phyloP scores from a whole-genome alignment of 2,797 vertebrate genomes.

The Lepilemur ruficaudatus region DNA sequence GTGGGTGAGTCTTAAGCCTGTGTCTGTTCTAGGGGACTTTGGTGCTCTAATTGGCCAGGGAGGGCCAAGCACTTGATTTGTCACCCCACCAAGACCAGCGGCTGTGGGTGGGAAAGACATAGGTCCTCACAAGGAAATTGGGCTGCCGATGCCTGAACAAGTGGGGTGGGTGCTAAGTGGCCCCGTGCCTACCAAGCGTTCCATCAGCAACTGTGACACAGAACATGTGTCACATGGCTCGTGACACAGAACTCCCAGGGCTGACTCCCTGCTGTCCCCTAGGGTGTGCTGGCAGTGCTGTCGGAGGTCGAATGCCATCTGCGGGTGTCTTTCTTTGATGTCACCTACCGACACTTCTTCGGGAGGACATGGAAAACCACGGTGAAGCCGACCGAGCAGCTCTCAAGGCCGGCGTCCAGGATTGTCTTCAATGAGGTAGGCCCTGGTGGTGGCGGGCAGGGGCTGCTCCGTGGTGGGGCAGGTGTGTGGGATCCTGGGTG shows the following conservation, averaged over 20 bases:
- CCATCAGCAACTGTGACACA: rapidly evolving
- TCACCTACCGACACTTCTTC: conserved; percentile 91
- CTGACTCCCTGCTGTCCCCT: background rate
- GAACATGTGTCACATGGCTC: too few species aligned
- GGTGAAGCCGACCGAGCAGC: conserved; percentile 72
- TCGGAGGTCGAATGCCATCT: conserved; percentile 87
- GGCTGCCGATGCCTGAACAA: background rate
- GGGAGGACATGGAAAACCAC: conserved; percentile 93
- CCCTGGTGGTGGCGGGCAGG: rapidly evolving
- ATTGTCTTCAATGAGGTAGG: conserved; percentile 91
- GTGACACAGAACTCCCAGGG: rapidly evolving
- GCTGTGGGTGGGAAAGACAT: background rate
- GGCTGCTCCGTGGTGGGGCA: background rate
- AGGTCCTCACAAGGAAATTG: background rate
- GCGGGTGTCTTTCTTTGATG: conserved; percentile 91
- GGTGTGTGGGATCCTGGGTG: too few species aligned
- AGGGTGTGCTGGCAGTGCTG: conserved; percentile 76
- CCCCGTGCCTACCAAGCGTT: rapidly evolving
- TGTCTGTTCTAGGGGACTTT: background rate
- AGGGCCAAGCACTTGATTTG: background rate
- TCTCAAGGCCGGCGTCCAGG: conserved; percentile 58
- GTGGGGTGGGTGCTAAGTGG: rapidly evolving
- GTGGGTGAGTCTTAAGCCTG: background rate
- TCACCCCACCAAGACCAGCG: background rate
- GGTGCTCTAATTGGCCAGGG: background rate